Conservation (phyloP, 2,113 vertebrate species). For the Cololabis saira region DNA sequence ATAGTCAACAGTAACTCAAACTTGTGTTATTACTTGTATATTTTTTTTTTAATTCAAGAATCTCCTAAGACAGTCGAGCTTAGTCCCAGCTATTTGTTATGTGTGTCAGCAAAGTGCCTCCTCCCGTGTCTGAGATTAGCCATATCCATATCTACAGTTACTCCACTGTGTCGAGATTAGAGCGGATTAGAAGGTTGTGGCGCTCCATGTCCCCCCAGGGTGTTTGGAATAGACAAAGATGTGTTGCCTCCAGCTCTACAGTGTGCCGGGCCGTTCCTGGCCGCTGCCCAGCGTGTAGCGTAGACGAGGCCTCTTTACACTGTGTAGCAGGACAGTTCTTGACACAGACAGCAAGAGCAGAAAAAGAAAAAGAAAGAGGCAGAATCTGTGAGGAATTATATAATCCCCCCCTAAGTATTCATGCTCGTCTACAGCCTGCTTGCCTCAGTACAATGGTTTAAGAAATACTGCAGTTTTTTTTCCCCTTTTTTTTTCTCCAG, state of each 20-base stretch:
- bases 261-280: constrained; percentile 49
- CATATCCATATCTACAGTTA: constrained; percentile 79
- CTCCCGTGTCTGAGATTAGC: constrained; percentile 71
- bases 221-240: constrained; percentile 62
- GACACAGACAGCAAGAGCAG: constrained; percentile 11
- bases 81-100: constrained; percentile 50
- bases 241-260: constrained; percentile 54
- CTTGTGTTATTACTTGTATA: background rate
- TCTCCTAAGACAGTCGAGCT: constrained; percentile 26
- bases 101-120: constrained; percentile 71
- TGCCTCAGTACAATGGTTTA: constrained; percentile 22
- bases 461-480: constrained; percentile 27
- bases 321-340: constrained; percentile 35
- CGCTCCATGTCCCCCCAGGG: constrained; percentile 58
- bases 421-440: constrained; percentile 39
- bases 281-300: constrained; percentile 38
- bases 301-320: constrained; percentile 31
- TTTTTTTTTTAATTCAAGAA: too few species aligned
- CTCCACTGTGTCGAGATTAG: constrained; percentile 80
- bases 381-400: constrained; percentile 35
- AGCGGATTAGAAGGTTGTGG: constrained; percentile 76
- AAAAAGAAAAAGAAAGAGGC: background rate
- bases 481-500: background rate
- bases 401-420: constrained; percentile 43
- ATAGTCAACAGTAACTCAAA: background rate